Conservation (phyloP, 2,113 vertebrate species). For the Myodes glareolus region DNA sequence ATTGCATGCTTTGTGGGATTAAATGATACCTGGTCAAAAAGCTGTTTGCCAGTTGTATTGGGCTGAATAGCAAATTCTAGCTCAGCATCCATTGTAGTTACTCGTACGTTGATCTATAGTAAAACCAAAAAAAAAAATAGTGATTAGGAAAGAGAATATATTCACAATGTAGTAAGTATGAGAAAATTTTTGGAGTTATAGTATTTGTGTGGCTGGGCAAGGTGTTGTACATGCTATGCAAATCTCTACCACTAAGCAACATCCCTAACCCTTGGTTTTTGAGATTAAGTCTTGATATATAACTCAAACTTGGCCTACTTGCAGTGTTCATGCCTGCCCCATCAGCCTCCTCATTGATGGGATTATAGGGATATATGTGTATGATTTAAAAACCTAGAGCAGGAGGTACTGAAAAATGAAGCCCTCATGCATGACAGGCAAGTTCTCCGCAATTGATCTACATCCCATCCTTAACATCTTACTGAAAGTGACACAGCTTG, state of each 20-base stretch:
- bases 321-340: background rate
- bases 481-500: conserved; percentile 8
- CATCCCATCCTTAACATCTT: background rate
- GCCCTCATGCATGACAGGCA: background rate
- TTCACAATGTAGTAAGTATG: conserved; percentile 26
- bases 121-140: conserved; percentile 64
- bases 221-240: background rate
- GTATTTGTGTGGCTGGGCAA: background rate
- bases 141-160: conserved; percentile 49
- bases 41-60: conserved; percentile 91
- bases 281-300: background rate
- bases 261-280: background rate
- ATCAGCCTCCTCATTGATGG: background rate
- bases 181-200: conserved; percentile 7
- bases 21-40: conserved; percentile 90
- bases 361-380: background rate
- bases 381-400: background rate
- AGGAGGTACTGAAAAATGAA: background rate
- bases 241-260: background rate
- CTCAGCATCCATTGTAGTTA: conserved; percentile 92
- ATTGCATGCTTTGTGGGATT: background rate
- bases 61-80: conserved; percentile 92
- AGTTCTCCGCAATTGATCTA: background rate
- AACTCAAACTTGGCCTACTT: background rate
- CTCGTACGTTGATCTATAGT: conserved; percentile 90